Evolutionary conservation across 2,888 invertebrate genomes (phyloP), one percentile per base, ranked within the genome.

Genomic region (Lagria hirta): DNA sequence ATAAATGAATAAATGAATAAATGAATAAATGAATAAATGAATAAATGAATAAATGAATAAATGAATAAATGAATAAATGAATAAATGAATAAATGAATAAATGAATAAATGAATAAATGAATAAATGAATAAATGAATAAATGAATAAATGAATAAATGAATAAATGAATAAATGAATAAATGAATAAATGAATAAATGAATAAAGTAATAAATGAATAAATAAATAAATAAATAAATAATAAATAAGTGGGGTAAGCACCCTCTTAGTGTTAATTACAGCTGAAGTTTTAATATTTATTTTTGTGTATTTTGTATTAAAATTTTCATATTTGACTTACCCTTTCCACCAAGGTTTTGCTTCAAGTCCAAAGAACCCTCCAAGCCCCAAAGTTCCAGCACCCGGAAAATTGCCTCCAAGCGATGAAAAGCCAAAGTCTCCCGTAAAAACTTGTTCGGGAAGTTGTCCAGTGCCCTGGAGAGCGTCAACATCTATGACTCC

Each of bases 291-390:
- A 4, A 8, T 20, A 6, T 6, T n/a, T 14, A 10, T 11, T 6
- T 5, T 10, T 21, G 8, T n/a, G 3, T 21, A 6, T 7, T 11
- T 3, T 13, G 7, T n/a, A 11, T 28, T 5, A 28, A 28, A 37
- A 24, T 5, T 4, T 11, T 13, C 20, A 21, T 11, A 10, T 4
- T 29, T 26, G 3, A 61, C 71, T 69, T 61, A 75, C 75, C 74
- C 74, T 60, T 73, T 71, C 73, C 74, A 75, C 75, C 75, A 75
- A 4, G 71, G 70, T 34, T 62, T 61, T 6, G 51, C 51, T 2
- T 57, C 55, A 3, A 48, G 44, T 3, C 62, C 61, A 26, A 68
- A 66, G 49, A 68, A 53, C 40, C 63, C 64, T 23, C 65, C 66
- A 24, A 68, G 47, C n/a, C 62, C 60, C 6, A 54, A 43, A 12